Percentiles rank a stretch among this genome's conserved stretches.
Conservation (phyloP, 2,113 vertebrate species). For the Formicarius rufipectus region DNA sequence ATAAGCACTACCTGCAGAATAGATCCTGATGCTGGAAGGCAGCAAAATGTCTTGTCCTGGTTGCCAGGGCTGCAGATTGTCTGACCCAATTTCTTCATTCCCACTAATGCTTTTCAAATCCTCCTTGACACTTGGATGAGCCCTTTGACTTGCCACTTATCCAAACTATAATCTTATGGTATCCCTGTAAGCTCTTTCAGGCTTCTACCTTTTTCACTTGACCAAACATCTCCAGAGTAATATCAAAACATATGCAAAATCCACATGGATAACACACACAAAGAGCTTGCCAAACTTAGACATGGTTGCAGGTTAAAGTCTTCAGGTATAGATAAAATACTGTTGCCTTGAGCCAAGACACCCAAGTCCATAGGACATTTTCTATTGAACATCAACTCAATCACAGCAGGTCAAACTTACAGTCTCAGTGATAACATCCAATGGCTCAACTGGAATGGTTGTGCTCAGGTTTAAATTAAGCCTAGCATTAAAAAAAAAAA, state of each 20-base stretch:
- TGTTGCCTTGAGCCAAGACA: neutral
- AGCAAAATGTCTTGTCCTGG: neutral
- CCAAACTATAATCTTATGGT: neutral
- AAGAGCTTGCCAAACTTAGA: neutral
- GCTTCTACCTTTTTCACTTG: neutral
- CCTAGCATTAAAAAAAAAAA: neutral
- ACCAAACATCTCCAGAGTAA: neutral
- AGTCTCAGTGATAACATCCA: neutral
- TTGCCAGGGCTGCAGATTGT: neutral
- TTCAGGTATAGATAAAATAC: neutral
- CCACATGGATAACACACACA: neutral
- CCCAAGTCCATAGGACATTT: neutral
- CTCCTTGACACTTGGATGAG: neutral
- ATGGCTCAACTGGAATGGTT: neutral
- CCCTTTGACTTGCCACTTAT: conserved; percentile 10
- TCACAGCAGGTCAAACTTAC: neutral
- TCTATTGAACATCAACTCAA: neutral
- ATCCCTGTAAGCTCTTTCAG: neutral
- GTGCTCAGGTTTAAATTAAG: neutral
- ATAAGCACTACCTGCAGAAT: neutral
- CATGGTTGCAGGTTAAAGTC: neutral
- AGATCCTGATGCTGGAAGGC: neutral
- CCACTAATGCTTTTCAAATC: conserved; percentile 14
- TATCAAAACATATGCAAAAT: neutral
- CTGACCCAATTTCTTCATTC: conserved; percentile 21